Base-by-base conservation (phyloP, 2,888 invertebrate genomes). In the Agriotes lineatus region DNA sequence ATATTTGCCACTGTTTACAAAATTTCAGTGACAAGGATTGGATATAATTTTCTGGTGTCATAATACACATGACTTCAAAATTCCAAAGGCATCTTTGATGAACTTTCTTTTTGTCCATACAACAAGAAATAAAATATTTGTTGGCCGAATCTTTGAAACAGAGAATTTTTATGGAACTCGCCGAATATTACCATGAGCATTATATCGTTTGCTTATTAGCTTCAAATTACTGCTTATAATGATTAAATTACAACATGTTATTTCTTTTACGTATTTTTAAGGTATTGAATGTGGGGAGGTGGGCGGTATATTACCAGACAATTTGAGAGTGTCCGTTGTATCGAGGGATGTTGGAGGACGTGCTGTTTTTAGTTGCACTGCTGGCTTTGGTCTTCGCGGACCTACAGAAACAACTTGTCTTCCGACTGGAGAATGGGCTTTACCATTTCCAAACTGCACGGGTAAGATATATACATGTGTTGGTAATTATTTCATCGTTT, bases 241-340 rank as follows among this genome's bases (percentile, higher is more conserved):
- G 9, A 30, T 30, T 4, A 30, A 6, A 6, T 30, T 6, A 9
- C 5, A 30, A 30, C 4, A 30, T 30, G 4, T 30, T 30, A 30
- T 35, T 35, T n/a, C 9, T 35, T 35, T n/a, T 9, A 5, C 9
- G 2, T 35, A 35, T 35, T 5, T 5, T 5, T 35, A n/a, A 91
- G 92, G 91, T 82, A 91, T 94, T 57, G 93, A 94, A 84, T 94
- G 94, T 80, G 93, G 93, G 9, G 93, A 93, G 77, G 90, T 93
- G 64, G 86, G 90, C 50, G 0, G 80, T 84, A 20, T 77, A 80
- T 80, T 22, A 84, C 86, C 90, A 75, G 86, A 90, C 2, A 87
- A 90, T 42, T 88, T 93, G 10, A 88, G 91, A 37, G 91, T 93
- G 69, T 87, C 93, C 0, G 89, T 94, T 20, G 87, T 93, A 61